Evolutionary conservation across 1,140 invertebrate genomes (phyloP).

Genomic region (Drosophila mayri): DNA sequence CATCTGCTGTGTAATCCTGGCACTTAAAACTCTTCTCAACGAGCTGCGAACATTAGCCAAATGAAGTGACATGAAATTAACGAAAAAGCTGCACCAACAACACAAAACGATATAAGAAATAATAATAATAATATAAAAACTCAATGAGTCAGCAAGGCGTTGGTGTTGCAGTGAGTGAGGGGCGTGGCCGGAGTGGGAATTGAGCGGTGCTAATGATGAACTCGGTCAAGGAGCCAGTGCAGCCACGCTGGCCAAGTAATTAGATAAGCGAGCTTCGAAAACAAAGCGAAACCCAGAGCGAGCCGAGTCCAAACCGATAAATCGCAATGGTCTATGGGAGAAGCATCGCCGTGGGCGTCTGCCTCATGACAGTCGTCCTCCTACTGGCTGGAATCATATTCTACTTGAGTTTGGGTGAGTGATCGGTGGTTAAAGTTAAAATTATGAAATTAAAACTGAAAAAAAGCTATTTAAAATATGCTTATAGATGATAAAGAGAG

Average conservation of each 20-base stretch:
- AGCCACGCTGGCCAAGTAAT: conserved; percentile 63
- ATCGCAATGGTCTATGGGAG: conserved; percentile 76
- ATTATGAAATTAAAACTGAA: too few relatives aligned
- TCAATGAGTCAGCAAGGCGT: conserved; percentile 41
- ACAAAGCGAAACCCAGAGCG: conserved; percentile 12
- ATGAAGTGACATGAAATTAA: conserved; percentile 68
- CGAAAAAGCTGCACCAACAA: conserved; percentile 17
- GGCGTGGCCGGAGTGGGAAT: conserved; percentile 45
- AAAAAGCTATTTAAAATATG: neutral
- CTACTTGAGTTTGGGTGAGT: conserved; percentile 78
- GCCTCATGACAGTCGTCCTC: conserved; percentile 63
- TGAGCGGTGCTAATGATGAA: conserved; percentile 53
- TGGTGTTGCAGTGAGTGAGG: conserved; percentile 31
- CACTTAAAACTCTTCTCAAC: conserved; percentile 46
- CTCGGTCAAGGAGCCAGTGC: conserved; percentile 59
- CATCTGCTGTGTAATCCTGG: conserved; percentile 56
- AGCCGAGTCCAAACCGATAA: conserved; percentile 25
- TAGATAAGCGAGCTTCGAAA: conserved; percentile 57
- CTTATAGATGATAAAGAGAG: neutral
- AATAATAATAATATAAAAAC: conserved; percentile 42
- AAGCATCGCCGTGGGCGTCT: conserved; percentile 74
- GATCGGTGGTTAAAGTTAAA: neutral
- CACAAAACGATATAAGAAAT: conserved; percentile 43
- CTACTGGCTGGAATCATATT: conserved; percentile 70
- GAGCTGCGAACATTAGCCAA: conserved; percentile 56